Percentiles rank a stretch among this genome's conserved stretches.
Conservation (phyloP, 2,888 invertebrate species). For the Acanthosepion esculentum region DNA sequence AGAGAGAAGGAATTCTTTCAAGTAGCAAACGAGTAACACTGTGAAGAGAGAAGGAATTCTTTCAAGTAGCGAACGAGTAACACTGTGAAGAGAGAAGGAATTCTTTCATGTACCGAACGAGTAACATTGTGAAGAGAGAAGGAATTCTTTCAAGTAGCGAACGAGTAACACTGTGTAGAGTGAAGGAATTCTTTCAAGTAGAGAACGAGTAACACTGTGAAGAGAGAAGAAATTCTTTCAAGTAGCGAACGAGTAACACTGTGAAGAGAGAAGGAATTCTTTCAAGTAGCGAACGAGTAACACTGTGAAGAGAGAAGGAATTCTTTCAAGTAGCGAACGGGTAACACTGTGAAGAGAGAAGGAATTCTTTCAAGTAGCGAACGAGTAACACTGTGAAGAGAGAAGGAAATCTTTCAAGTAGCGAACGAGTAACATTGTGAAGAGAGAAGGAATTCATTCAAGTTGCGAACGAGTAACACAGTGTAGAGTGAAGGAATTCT, state of each 20-base stretch:
- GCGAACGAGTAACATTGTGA: too few relatives aligned
- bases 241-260: too few relatives aligned
- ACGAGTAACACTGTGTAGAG: slow-evolving; percentile 66
- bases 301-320: too few relatives aligned
- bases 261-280: slow-evolving; percentile 48
- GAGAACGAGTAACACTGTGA: neutral
- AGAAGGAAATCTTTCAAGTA: too few relatives aligned
- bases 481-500: too few relatives aligned
- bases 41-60: too few relatives aligned
- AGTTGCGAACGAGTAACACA: neutral
- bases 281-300: neutral
- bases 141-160: too few relatives aligned
- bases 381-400: neutral
- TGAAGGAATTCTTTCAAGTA: neutral
- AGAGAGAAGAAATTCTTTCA: too few relatives aligned
- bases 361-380: neutral
- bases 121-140: neutral
- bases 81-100: slow-evolving; percentile 60
- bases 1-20: slow-evolving; percentile 16
- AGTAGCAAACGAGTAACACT: neutral
- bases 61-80: too few relatives aligned
- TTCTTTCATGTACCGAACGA: neutral
- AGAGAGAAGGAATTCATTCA: slow-evolving; percentile 8
- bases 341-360: slow-evolving; percentile 63
- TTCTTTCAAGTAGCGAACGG: too few relatives aligned